Evolutionary conservation across 2,888 invertebrate genomes (phyloP).

Genomic region (Microctonus aethiopoides): DNA sequence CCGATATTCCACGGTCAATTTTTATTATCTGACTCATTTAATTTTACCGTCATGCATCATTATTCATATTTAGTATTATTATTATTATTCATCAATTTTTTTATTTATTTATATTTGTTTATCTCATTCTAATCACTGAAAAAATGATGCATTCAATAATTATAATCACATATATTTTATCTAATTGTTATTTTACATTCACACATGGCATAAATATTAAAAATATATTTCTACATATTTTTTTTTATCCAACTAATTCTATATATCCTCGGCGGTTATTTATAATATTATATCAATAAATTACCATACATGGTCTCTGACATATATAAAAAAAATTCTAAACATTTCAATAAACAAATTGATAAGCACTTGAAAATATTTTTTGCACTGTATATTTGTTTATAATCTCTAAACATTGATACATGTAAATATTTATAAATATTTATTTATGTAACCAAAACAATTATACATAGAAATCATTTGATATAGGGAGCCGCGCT

Average conservation of each 20-base stretch:
- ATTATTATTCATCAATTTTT: neutral
- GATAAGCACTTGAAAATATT: too few species aligned
- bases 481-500: too few species aligned
- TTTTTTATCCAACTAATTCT: neutral
- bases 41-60: neutral
- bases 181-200: neutral
- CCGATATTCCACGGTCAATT: neutral
- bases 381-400: neutral
- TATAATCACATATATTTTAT: neutral
- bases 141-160: too few species aligned
- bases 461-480: neutral
- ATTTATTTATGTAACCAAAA: neutral
- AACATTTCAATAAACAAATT: too few species aligned
- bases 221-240: neutral
- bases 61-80: neutral
- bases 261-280: neutral
- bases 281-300: neutral
- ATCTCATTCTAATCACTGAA: neutral
- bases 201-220: neutral
- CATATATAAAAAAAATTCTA: conserved; percentile 2
- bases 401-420: neutral
- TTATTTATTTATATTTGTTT: too few species aligned
- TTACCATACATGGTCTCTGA: neutral
- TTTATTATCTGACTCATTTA: conserved; percentile 3
- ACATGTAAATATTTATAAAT: neutral